Evolutionary conservation across 2,888 invertebrate species (phyloP).

Genomic region (Pinctada fucata): DNA sequence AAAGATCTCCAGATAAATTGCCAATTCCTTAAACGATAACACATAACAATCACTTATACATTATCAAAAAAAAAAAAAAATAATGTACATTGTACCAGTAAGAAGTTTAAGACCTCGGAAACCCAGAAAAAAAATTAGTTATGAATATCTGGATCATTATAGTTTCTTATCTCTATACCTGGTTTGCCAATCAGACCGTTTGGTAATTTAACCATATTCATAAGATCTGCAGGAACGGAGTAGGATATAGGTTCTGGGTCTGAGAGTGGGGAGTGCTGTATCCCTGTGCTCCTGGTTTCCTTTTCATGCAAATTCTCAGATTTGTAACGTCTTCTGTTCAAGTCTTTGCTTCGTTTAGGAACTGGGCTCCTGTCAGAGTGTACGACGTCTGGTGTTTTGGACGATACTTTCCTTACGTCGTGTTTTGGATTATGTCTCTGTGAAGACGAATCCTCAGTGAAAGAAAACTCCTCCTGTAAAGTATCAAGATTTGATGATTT

Average conservation of each 20-base stretch:
- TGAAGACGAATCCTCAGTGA: background rate
- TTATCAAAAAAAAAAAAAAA: no score
- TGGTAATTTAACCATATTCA: background rate
- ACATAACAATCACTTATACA: no score
- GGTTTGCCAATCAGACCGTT: background rate
- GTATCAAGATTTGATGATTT: background rate
- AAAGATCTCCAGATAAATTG: no score
- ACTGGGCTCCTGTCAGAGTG: constrained; percentile 3
- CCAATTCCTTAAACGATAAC: no score
- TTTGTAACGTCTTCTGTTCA: constrained; percentile 22
- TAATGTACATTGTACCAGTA: no score
- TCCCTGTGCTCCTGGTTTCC: constrained; percentile 16
- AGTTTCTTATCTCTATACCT: background rate
- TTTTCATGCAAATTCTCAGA: constrained; percentile 39
- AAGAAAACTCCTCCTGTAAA: background rate
- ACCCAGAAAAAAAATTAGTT: no score
- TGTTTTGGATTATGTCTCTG: background rate
- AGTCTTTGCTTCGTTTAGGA: constrained; percentile 11
- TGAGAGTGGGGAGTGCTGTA: constrained; percentile 9
- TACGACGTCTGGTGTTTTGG: constrained; percentile 7
- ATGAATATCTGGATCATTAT: background rate
- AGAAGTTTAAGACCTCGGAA: no score
- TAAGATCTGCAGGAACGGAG: background rate
- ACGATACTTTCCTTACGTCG: background rate
- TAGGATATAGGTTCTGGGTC: background rate